phyloP scores from a whole-genome alignment of 23 tunicate genomes.

The Trididemnum clinides region DNA sequence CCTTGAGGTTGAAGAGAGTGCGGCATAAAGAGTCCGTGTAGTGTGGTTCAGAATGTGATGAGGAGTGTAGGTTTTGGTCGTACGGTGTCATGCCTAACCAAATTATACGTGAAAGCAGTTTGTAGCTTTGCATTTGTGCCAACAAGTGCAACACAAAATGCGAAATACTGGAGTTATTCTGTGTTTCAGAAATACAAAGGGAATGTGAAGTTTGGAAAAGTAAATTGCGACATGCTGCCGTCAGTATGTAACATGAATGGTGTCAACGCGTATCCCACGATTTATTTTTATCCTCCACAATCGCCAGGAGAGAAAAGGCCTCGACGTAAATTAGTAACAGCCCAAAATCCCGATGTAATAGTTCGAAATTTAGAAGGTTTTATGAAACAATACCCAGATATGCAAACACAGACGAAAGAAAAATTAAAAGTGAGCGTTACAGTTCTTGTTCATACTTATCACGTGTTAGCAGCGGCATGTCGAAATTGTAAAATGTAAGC shows the following conservation, averaged over 20 bases:
- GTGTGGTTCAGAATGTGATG: too few species aligned
- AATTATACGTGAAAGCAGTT: too few species aligned
- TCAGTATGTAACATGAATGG: conserved; percentile 69
- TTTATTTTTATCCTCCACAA: conserved; percentile 78
- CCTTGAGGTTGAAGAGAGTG: too few species aligned
- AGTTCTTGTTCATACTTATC: too few species aligned
- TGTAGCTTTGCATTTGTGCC: not conserved
- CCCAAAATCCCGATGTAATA: conserved; percentile 27
- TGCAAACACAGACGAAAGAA: not conserved
- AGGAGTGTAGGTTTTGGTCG: too few species aligned
- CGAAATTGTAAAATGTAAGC: too few species aligned
- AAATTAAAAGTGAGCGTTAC: conserved; percentile 21
- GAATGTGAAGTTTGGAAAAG: conserved; percentile 79
- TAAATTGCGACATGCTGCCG: conserved; percentile 71
- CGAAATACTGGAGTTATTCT: not conserved
- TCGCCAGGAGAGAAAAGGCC: too few species aligned
- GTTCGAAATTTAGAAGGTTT: not conserved
- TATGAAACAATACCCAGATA: conserved; percentile 12
- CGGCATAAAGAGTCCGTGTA: too few species aligned
- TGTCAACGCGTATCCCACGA: conserved; percentile 80
- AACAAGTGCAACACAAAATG: too few species aligned
- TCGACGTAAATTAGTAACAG: too few species aligned
- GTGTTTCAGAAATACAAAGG: conserved; percentile 45
- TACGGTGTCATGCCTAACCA: too few species aligned
- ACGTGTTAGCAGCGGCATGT: too few species aligned